These are phyloP conservation scores for Acridotheres tristis DNA, from an alignment of 2,797 vertebrate genomes.

Conservation along the genomic window DNA sequence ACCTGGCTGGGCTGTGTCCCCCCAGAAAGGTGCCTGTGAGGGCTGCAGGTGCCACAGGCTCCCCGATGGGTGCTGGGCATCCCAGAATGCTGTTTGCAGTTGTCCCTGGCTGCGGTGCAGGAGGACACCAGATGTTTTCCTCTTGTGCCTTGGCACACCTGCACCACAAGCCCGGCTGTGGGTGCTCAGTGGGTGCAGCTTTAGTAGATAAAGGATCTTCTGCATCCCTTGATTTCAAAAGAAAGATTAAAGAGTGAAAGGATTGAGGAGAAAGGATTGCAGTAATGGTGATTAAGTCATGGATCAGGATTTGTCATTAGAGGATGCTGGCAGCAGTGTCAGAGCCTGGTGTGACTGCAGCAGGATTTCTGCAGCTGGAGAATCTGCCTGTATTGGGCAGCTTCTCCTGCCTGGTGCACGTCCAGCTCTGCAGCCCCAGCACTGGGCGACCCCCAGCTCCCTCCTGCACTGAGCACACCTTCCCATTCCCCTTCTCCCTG, in stretches of 20 bases:
- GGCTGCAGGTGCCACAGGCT: rapidly evolving
- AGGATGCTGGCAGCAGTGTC: neutral
- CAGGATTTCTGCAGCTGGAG: neutral
- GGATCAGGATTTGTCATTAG: constrained; percentile 24
- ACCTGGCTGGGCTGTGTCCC: neutral
- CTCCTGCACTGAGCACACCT: neutral
- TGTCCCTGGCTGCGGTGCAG: rapidly evolving
- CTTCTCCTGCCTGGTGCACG: neutral
- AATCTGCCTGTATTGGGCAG: neutral
- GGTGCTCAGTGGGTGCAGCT: neutral
- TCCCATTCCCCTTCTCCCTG: neutral
- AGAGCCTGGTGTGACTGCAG: neutral
- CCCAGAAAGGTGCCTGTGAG: neutral
- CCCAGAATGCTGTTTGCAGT: neutral
- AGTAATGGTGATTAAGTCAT: constrained; percentile 27
- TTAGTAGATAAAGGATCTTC: neutral
- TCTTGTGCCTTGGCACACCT: neutral
- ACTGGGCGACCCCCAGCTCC: rapidly evolving
- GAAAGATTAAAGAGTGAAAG: constrained; percentile 47
- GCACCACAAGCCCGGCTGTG: neutral
- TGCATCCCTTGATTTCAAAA: neutral
- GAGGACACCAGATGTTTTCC: neutral
- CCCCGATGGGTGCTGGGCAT: neutral
- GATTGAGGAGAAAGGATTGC: constrained; percentile 10
- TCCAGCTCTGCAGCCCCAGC: neutral